phyloP scores from a whole-genome alignment of 1,140 invertebrate genomes.

The Brachionus rotundiformis region DNA sequence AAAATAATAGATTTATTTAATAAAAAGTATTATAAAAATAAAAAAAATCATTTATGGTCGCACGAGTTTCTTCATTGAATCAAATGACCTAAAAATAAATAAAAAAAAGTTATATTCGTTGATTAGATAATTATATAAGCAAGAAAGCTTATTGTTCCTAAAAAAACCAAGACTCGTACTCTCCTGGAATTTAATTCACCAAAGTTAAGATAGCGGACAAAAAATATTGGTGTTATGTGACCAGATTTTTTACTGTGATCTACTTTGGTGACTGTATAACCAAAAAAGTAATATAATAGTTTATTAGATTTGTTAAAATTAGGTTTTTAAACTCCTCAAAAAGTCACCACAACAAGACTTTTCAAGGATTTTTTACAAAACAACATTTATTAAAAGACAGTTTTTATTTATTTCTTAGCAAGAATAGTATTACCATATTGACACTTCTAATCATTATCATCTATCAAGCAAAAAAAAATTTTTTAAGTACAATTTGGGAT shows the following conservation, averaged over 20 bases:
- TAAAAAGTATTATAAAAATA: neutral
- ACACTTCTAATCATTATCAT: neutral
- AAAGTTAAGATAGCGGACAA: neutral
- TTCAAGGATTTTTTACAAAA: neutral
- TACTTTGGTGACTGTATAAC: neutral
- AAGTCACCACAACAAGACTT: neutral
- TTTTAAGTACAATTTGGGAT: neutral
- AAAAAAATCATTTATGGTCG: conserved; percentile 9
- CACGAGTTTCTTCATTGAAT: neutral
- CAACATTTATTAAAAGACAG: neutral
- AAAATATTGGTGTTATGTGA: neutral
- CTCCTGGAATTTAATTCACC: neutral
- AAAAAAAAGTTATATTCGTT: neutral
- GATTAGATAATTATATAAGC: neutral
- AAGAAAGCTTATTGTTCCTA: neutral
- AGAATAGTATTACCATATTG: neutral
- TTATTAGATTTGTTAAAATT: neutral
- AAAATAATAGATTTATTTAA: neutral
- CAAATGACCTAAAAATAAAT: neutral
- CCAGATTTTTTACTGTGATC: neutral
- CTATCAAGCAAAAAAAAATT: neutral
- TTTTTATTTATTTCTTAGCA: neutral
- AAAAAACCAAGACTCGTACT: neutral
- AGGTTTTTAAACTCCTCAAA: neutral
- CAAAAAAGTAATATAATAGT: neutral